Conservation (phyloP, 53 echinoderm and acorn worm species). For the Temnopleurus reevesii region DNA sequence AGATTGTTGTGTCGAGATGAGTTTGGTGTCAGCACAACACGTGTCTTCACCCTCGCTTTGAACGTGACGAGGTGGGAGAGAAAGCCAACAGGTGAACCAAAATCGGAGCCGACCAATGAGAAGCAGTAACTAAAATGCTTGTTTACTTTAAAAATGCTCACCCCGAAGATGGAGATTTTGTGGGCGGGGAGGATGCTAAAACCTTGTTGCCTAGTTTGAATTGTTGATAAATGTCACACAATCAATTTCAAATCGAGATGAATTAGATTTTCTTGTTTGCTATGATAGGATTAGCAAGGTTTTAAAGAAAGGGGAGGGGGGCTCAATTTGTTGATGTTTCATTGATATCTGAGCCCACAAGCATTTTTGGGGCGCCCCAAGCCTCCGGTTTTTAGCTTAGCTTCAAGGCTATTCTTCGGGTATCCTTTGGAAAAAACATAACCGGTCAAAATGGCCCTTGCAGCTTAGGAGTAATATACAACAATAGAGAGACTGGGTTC, state of each 20-base stretch:
- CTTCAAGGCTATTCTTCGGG: too few relatives aligned
- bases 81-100: neutral
- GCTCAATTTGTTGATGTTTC: too few relatives aligned
- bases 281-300: too few relatives aligned
- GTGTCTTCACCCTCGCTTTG: constrained; percentile 11
- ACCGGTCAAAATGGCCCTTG: too few relatives aligned
- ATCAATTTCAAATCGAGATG: neutral
- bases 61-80: constrained; percentile 19
- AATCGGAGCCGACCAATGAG: neutral
- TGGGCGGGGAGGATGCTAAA: neutral
- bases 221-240: neutral
- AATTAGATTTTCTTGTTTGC: too few relatives aligned
- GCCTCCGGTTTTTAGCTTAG: too few relatives aligned
- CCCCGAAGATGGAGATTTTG: neutral
- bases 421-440: too few relatives aligned
- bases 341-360: too few relatives aligned
- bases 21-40: constrained; percentile 16
- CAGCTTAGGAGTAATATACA: too few relatives aligned
- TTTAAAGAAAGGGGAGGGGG: too few relatives aligned
- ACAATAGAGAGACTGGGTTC: too few relatives aligned
- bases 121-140: neutral
- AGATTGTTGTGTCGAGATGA: constrained; percentile 11
- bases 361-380: too few relatives aligned
- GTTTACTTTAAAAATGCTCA: neutral
- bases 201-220: neutral